Evolutionary conservation across 2,888 invertebrate species (phyloP).

Genomic region (Fabriciana adippe): DNA sequence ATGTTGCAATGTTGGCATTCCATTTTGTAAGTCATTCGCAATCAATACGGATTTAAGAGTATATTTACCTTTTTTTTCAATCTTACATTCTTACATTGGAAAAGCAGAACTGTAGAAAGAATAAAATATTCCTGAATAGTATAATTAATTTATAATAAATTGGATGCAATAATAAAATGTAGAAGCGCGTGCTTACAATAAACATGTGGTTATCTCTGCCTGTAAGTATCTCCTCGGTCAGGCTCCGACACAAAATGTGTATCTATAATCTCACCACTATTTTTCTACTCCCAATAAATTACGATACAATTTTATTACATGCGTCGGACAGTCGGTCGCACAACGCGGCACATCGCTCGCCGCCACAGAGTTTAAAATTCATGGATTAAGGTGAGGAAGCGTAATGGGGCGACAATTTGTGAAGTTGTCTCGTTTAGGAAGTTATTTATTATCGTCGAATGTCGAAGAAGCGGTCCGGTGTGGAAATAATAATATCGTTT

Average conservation of each 20-base stretch:
- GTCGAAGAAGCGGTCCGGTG: constrained; percentile 26
- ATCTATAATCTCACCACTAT: constrained; percentile 7
- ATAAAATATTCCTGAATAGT: too few relatives aligned
- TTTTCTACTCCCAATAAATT: constrained; percentile 13
- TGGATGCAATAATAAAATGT: too few relatives aligned
- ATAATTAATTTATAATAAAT: too few relatives aligned
- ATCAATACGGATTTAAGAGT: background rate
- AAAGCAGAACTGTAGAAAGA: too few relatives aligned
- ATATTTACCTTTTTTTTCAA: too few relatives aligned
- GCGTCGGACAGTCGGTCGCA: background rate
- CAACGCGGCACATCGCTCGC: background rate
- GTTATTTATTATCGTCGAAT: constrained; percentile 42
- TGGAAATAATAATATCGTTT: constrained; percentile 40
- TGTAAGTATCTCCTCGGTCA: too few relatives aligned
- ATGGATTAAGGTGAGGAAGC: constrained; percentile 12
- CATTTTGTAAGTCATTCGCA: background rate
- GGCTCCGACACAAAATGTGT: background rate
- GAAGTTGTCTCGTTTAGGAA: constrained; percentile 43
- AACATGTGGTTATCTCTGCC: too few relatives aligned
- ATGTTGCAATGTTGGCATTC: background rate
- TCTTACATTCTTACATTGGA: too few relatives aligned
- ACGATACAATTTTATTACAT: constrained; percentile 28
- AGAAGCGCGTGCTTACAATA: too few relatives aligned
- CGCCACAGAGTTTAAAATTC: constrained; percentile 18
- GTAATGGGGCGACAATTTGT: constrained; percentile 45